phyloP scores from a whole-genome alignment of 35 echinoderm and acorn worm genomes.

The Anneissia japonica region DNA sequence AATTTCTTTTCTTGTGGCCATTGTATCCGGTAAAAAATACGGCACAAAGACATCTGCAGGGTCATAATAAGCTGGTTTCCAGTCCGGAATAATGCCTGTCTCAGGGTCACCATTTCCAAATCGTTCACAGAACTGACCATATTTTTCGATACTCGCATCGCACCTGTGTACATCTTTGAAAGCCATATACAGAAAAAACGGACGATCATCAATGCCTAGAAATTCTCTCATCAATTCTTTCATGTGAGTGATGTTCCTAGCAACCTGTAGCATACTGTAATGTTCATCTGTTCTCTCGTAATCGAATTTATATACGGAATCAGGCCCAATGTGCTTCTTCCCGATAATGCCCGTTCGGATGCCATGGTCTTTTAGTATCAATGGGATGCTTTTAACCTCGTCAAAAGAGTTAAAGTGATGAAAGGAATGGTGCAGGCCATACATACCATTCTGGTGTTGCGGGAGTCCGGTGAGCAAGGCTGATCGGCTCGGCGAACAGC shows the following conservation, averaged over 20 bases:
- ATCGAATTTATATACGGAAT: constrained; percentile 3
- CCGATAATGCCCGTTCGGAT: constrained; percentile 38
- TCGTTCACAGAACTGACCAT: constrained; percentile 1
- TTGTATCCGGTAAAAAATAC: neutral
- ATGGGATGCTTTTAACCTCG: constrained; percentile 39
- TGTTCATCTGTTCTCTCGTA: neutral
- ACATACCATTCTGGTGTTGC: constrained; percentile 63
- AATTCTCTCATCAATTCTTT: neutral
- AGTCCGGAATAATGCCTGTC: neutral
- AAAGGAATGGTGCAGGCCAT: constrained; percentile 34
- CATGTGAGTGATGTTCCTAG: constrained; percentile 18
- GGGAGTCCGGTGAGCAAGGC: constrained; percentile 58
- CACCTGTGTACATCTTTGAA: constrained; percentile 7
- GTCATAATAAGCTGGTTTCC: constrained; percentile 10
- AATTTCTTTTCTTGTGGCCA: neutral
- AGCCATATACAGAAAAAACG: constrained; percentile 15
- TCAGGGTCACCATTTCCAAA: constrained; percentile 4
- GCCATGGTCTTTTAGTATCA: constrained; percentile 27
- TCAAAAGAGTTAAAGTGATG: constrained; percentile 63
- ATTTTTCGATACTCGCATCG: neutral
- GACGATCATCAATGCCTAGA: neutral
- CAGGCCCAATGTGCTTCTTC: constrained; percentile 5
- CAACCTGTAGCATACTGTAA: constrained; percentile 2
- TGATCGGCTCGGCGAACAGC: constrained; percentile 67
- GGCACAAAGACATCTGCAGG: constrained; percentile 1